A percentile compares a stretch with the other conserved stretches of the same genome.
Evolutionary conservation across 23 tunicate genomes (phyloP).

Genomic region (Trididemnum miniatum): DNA sequence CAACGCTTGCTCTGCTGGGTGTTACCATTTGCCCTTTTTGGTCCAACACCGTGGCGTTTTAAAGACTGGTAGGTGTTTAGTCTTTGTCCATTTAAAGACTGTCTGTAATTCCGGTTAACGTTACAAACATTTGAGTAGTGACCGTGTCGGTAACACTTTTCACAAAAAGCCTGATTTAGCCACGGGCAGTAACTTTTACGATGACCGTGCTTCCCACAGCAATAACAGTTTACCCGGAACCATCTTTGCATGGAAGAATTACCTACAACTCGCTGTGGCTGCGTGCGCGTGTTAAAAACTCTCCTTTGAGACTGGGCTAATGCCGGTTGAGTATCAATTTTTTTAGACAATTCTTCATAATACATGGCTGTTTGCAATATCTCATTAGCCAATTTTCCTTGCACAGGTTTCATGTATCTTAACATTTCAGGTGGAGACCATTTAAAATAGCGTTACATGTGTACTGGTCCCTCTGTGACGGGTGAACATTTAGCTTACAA

Average conservation of each 20-base stretch:
- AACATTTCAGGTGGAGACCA: background rate
- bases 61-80: background rate
- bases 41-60: too few species aligned
- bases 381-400: background rate
- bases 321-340: background rate
- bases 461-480: background rate
- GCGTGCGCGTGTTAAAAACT: too few species aligned
- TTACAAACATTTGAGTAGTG: background rate
- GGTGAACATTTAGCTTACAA: background rate
- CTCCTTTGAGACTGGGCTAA: background rate
- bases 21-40: too few species aligned
- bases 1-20: too few species aligned
- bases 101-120: background rate
- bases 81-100: background rate
- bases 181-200: background rate
- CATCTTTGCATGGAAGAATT: too few species aligned
- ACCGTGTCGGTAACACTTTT: background rate
- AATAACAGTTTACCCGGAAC: background rate
- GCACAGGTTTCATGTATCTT: background rate
- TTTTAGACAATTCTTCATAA: background rate
- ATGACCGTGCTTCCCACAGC: background rate
- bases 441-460: background rate
- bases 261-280: too few species aligned
- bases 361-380: background rate
- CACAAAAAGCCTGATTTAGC: background rate